A percentile compares a stretch with the other conserved stretches of the same genome.
Conservation (phyloP, 2,888 invertebrate species). For the Patella ulyssiponensis region DNA sequence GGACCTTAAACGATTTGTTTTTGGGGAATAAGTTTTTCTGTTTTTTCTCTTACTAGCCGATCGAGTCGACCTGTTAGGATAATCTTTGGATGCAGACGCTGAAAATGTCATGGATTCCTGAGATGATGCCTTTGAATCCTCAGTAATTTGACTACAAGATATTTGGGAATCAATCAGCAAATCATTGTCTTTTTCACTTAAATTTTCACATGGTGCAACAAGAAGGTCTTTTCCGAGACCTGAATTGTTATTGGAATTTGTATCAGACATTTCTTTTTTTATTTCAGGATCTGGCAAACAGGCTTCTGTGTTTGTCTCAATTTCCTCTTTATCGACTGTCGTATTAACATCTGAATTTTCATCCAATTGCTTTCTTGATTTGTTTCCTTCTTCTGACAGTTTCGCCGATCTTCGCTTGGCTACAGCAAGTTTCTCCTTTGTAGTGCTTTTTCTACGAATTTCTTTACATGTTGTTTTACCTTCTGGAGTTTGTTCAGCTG, state of each 20-base stretch:
- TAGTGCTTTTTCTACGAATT: constrained; percentile 49
- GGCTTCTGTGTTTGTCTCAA: neutral
- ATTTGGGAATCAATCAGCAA: neutral
- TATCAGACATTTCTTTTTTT: neutral
- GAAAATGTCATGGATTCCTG: neutral
- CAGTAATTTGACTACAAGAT: no score
- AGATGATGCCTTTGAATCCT: neutral
- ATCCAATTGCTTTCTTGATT: constrained; percentile 14
- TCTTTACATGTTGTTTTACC: constrained; percentile 31
- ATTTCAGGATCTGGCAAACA: neutral
- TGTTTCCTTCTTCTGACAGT: constrained; percentile 13
- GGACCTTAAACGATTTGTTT: constrained; percentile 18
- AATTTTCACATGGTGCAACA: neutral
- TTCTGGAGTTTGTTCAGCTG: constrained; percentile 50
- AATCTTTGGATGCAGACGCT: neutral
- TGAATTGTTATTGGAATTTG: neutral
- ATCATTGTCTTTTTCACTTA: neutral
- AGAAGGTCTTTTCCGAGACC: neutral
- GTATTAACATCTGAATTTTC: constrained; percentile 19
- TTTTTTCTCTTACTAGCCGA: constrained; percentile 13
- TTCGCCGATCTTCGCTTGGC: constrained; percentile 44
- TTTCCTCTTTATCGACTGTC: constrained; percentile 16
- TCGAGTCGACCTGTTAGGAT: neutral
- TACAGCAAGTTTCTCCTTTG: constrained; percentile 53
- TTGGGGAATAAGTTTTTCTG: constrained; percentile 7